Evolutionary conservation across 2,113 vertebrate species (phyloP), one percentile per base, ranked within the genome.

Genomic region (Vulpes ferrilata): DNA sequence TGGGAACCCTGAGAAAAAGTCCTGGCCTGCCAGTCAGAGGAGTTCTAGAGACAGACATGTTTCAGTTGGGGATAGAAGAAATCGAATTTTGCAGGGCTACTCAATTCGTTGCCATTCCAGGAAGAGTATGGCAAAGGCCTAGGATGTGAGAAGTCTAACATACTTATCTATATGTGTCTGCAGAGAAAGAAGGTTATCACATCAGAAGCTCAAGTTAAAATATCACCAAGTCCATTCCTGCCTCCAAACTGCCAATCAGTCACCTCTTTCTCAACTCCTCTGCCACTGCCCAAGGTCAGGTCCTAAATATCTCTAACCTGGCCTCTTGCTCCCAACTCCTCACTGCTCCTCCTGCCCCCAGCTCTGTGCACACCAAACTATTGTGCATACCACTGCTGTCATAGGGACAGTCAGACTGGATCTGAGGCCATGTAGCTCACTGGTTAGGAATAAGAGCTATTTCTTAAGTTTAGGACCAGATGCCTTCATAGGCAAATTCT

Each of bases 141-240:
- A 74, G 69, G n/a, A 87, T 27, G 25, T 90, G 76, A 83, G 43
- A 55, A 94, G 43, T 20, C 2, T 30, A 73, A 78, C 73, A 38
- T 57, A 53, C n/a, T 84, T 59, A 78, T 22, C 43, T 11, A 11
- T 35, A 9, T 80, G 6, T 89, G 32, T 82, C 53, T 51, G 48
- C 23, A 78, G 62, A 86, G 83, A 91, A 91, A n/a, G 48, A 38
- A 59, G 35, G 8, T 65, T 59, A 79, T 78, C 35, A 16, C 43
- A 57, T 32, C 20, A 64, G 60, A 65, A 87, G 87, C 23, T 93
- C 62, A 96, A 60, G 32, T 93, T 81, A 69, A 88, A 90, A 69
- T 57, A 53, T n/a, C 64, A 67, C 11, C 6, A 57, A 32, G n/a
- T 35, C 15, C 80, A 20, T 69, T 84, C 38, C n/a, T 23, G 57